Percentiles rank a stretch among this genome's conserved stretches.
These are phyloP conservation scores for Dermatophagoides farinae DNA, from an alignment of 1,140 invertebrate species.

Conservation along the genomic window DNA sequence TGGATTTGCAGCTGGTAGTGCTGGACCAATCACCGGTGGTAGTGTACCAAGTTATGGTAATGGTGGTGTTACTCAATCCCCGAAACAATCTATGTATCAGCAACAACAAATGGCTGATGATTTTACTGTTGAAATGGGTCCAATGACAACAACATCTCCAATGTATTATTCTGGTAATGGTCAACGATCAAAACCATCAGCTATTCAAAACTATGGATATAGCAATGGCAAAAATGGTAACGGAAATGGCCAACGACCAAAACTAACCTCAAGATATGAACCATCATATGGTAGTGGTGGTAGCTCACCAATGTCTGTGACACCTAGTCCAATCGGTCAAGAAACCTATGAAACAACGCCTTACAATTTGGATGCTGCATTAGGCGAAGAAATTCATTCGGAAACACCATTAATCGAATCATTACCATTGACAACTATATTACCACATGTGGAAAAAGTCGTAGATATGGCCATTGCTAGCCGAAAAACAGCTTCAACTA, in stretches of 20 bases:
- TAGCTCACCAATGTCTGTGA: neutral
- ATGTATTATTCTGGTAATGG: neutral
- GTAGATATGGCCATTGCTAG: neutral
- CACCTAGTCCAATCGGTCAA: neutral
- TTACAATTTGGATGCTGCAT: neutral
- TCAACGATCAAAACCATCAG: too few relatives aligned
- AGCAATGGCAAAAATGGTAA: neutral
- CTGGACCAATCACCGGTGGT: neutral
- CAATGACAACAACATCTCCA: neutral
- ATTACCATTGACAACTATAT: neutral
- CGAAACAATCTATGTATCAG: neutral
- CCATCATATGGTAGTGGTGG: neutral
- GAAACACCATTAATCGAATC: neutral
- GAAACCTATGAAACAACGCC: neutral
- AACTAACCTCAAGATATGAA: neutral
- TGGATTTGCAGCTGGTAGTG: neutral
- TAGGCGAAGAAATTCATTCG: conserved; percentile 5
- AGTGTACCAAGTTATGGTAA: neutral
- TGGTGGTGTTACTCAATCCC: too few relatives aligned
- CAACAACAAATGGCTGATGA: neutral
- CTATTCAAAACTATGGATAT: neutral
- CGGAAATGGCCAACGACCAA: neutral
- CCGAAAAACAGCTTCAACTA: neutral
- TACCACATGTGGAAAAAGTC: neutral
- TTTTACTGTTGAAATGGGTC: too few relatives aligned